Conservation (phyloP, 2,797 vertebrate species). For the Gadopsis bispinosus region DNA sequence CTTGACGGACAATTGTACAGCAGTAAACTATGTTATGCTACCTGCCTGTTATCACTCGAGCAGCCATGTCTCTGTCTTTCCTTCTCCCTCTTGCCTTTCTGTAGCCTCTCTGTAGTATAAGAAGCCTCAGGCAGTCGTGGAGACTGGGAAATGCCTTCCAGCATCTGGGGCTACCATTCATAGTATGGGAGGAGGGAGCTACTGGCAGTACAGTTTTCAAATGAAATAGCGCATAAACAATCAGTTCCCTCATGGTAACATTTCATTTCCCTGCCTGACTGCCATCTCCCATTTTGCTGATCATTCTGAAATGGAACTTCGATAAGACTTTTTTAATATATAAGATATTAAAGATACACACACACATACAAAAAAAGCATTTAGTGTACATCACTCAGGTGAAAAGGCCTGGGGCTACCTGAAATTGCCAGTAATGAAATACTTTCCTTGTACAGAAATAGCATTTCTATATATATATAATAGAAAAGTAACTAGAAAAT, state of each 20-base stretch:
- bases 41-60: slow-evolving; percentile 34
- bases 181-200: slow-evolving; percentile 45
- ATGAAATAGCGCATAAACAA: slow-evolving; percentile 75
- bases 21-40: slow-evolving; percentile 42
- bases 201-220: slow-evolving; percentile 61
- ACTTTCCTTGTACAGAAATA: slow-evolving; percentile 30
- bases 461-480: slow-evolving; percentile 28
- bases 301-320: slow-evolving; percentile 68
- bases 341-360: slow-evolving; percentile 55
- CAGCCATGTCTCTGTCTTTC: slow-evolving; percentile 31
- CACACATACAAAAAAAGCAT: slow-evolving; percentile 29
- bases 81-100: slow-evolving; percentile 28
- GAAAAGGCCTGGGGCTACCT: slow-evolving; percentile 31
- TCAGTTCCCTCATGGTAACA: slow-evolving; percentile 63
- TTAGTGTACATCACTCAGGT: slow-evolving; percentile 48
- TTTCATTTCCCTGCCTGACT: slow-evolving; percentile 70
- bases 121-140: slow-evolving; percentile 64
- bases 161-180: slow-evolving; percentile 56
- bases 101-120: slow-evolving; percentile 46
- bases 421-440: slow-evolving; percentile 47
- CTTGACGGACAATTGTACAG: slow-evolving; percentile 26
- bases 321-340: slow-evolving; percentile 46
- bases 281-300: slow-evolving; percentile 66
- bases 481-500: slow-evolving; percentile 11
- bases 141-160: slow-evolving; percentile 62